A percentile compares a stretch with the other conserved stretches of the same genome.
Evolutionary conservation across 2,113 vertebrate species (phyloP).

Genomic region (Saguinus imperator): DNA sequence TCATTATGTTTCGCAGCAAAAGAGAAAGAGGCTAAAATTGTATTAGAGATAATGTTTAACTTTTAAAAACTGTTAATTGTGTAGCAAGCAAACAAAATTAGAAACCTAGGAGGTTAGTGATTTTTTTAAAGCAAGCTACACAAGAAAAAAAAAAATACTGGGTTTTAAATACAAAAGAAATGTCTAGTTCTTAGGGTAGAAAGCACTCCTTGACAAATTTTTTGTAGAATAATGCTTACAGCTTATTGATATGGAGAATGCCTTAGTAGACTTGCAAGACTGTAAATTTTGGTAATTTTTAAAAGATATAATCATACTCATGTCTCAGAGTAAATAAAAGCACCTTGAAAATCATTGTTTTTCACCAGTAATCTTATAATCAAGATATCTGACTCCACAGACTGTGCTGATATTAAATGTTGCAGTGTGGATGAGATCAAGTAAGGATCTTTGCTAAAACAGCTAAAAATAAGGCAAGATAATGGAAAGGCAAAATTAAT

Average conservation of each 20-base stretch:
- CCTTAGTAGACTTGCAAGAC: neutral
- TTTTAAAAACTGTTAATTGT: slow-evolving; percentile 2
- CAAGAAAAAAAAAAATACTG: neutral
- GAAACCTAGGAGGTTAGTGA: neutral
- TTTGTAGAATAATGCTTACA: neutral
- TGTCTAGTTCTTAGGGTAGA: neutral
- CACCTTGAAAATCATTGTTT: slow-evolving; percentile 16
- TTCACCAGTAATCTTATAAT: slow-evolving; percentile 44
- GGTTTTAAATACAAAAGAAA: slow-evolving; percentile 15
- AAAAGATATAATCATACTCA: slow-evolving; percentile 30
- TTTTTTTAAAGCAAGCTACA: neutral
- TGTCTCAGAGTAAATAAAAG: slow-evolving; percentile 45
- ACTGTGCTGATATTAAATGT: slow-evolving; percentile 11
- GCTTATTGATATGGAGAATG: neutral
- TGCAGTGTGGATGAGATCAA: slow-evolving; percentile 24
- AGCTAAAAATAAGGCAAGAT: slow-evolving; percentile 1
- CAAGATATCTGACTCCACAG: slow-evolving; percentile 21
- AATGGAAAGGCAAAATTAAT: slow-evolving; percentile 38
- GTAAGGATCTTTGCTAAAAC: slow-evolving; percentile 38
- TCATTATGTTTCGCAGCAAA: neutral
- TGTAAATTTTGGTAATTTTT: slow-evolving; percentile 34
- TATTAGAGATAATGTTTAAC: neutral
- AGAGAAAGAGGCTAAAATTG: neutral
- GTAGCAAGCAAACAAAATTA: slow-evolving; percentile 25
- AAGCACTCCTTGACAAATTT: neutral